Conservation (phyloP, 53 echinoderm and acorn worm genomes). For the Holothuria leucospilota region DNA sequence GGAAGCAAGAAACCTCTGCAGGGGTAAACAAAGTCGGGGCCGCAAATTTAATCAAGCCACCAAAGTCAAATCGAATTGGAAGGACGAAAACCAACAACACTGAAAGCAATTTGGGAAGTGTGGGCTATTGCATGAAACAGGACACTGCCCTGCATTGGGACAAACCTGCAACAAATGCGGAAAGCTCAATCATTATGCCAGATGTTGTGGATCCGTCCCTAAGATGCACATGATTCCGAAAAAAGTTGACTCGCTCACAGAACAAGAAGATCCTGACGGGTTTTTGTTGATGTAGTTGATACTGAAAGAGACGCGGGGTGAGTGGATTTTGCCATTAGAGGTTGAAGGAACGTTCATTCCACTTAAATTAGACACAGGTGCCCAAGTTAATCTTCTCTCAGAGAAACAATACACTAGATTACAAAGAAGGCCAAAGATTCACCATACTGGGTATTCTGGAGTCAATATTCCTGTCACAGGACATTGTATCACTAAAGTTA, state of each 20-base stretch:
- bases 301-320: not conserved
- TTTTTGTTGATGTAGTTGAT: conserved; percentile 22
- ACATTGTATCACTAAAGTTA: conserved; percentile 21
- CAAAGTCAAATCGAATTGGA: not conserved
- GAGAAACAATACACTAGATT: not conserved
- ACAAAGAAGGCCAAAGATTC: not conserved
- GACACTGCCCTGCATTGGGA: conserved; percentile 1
- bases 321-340: conserved; percentile 2
- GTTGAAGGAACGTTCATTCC: not conserved
- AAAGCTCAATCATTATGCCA: not conserved
- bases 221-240: no score
- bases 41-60: not conserved
- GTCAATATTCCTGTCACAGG: conserved; percentile 18
- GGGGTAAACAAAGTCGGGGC: not conserved
- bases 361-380: conserved; percentile 17
- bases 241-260: not conserved
- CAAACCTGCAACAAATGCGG: not conserved
- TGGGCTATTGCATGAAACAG: not conserved
- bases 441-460: conserved; percentile 11
- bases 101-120: not conserved
- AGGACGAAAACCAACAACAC: not conserved
- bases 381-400: conserved; percentile 5
- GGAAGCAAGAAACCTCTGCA: not conserved
- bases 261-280: not conserved
- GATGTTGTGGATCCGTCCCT: no score